These are phyloP conservation scores for Lutraria lutraria DNA, from an alignment of 2,888 invertebrate genomes.

Conservation along the genomic window DNA sequence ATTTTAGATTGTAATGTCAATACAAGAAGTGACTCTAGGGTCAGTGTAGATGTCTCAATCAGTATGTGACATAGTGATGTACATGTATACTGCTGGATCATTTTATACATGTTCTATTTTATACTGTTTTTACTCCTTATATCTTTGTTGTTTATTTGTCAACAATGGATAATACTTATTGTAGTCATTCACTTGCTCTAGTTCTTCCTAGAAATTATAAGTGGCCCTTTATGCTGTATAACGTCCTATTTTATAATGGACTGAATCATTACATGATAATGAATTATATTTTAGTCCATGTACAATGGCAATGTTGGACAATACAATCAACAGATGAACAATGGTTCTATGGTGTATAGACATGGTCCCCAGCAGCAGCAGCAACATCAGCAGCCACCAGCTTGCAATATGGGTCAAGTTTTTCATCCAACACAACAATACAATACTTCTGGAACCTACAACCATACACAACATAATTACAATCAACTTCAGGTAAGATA, in stretches of 20 bases:
- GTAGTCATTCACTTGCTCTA: too few species aligned
- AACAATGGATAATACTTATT: too few species aligned
- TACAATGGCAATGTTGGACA: conserved; percentile 54
- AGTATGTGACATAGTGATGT: too few species aligned
- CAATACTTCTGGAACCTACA: conserved; percentile 38
- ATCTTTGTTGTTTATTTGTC: too few species aligned
- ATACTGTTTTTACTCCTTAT: too few species aligned
- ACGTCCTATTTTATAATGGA: too few species aligned
- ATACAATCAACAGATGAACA: conserved; percentile 44
- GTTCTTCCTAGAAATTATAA: too few species aligned
- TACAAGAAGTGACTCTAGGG: neutral
- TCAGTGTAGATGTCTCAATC: too few species aligned
- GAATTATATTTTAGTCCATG: conserved; percentile 38
- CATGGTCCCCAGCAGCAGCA: conserved; percentile 21
- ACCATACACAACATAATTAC: conserved; percentile 56
- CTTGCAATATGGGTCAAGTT: conserved; percentile 50
- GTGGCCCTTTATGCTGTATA: too few species aligned
- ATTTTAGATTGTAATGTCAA: neutral
- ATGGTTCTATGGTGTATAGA: conserved; percentile 29
- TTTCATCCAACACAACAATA: conserved; percentile 46
- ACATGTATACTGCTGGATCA: too few species aligned
- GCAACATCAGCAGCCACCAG: conserved; percentile 23
- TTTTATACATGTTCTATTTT: too few species aligned
- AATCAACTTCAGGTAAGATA: conserved; percentile 47
- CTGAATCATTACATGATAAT: too few species aligned